phyloP scores from a whole-genome alignment of 2,797 vertebrate species.

The Chaetophractus vellerosus region DNA sequence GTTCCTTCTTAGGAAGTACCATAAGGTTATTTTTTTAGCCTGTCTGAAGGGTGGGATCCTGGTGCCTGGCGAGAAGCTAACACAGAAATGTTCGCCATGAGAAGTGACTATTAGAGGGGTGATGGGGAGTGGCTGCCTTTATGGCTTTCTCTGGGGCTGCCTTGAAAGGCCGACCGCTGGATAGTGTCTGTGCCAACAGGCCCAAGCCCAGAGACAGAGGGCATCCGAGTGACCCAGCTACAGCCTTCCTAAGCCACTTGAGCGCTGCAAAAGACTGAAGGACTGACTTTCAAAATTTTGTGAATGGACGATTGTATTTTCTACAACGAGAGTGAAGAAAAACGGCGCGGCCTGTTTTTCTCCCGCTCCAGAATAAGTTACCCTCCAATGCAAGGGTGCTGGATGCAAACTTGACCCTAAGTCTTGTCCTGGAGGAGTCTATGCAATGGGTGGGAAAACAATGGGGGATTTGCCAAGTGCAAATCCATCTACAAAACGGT shows the following conservation, averaged over 20 bases:
- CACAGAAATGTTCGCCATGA: background rate
- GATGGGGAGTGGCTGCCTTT: background rate
- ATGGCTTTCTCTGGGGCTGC: background rate
- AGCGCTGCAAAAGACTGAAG: background rate
- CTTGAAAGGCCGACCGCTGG: background rate
- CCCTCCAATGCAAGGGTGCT: background rate
- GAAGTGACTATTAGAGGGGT: background rate
- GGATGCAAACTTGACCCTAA: background rate
- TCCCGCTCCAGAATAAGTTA: slow-evolving; percentile 24
- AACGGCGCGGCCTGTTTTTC: background rate
- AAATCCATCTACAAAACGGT: slow-evolving; percentile 15
- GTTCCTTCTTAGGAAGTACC: background rate
- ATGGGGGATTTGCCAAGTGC: background rate
- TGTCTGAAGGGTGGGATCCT: background rate
- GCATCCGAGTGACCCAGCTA: background rate
- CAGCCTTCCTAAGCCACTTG: background rate
- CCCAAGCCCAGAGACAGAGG: background rate
- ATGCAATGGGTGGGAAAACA: background rate
- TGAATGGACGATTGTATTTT: background rate
- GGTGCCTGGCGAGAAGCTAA: background rate
- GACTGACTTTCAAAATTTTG: background rate
- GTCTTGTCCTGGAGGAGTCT: slow-evolving; percentile 1
- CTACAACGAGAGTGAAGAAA: background rate
- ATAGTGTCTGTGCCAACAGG: background rate
- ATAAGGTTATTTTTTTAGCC: background rate